Evolutionary conservation across 2,888 invertebrate genomes (phyloP).

Genomic region (Agrochola macilenta): DNA sequence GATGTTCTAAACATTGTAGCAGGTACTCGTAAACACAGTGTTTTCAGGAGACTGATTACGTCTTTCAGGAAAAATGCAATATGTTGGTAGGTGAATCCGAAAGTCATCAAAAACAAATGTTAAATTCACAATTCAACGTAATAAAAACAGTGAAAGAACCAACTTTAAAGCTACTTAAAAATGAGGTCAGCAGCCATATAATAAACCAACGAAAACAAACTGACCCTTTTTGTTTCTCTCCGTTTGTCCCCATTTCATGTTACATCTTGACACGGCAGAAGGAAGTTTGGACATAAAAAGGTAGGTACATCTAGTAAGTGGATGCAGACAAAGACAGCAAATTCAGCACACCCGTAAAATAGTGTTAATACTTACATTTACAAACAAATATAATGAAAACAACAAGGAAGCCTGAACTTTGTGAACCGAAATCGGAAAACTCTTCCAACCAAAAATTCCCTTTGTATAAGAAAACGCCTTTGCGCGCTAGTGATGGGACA

Average conservation of each 20-base stretch:
- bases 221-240: slow-evolving; percentile 42
- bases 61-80: background rate
- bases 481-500: background rate
- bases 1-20: background rate
- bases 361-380: background rate
- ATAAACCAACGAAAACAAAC: slow-evolving; percentile 34
- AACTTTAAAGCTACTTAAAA: slow-evolving; percentile 14
- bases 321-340: background rate
- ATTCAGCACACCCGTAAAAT: background rate
- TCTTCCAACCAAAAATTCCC: background rate
- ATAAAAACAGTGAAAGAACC: background rate
- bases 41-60: background rate
- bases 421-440: background rate
- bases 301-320: slow-evolving; percentile 22
- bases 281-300: slow-evolving; percentile 40
- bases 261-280: slow-evolving; percentile 48
- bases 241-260: slow-evolving; percentile 52
- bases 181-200: slow-evolving; percentile 40
- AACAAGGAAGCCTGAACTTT: background rate
- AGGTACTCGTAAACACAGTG: background rate
- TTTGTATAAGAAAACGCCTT: background rate
- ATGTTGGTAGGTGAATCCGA: background rate
- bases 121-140: background rate
- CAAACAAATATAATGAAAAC: background rate
- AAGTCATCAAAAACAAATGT: background rate